These are phyloP conservation scores for Dendrocincla fuliginosa DNA, from an alignment of 2,797 vertebrate species.

Conservation along the genomic window DNA sequence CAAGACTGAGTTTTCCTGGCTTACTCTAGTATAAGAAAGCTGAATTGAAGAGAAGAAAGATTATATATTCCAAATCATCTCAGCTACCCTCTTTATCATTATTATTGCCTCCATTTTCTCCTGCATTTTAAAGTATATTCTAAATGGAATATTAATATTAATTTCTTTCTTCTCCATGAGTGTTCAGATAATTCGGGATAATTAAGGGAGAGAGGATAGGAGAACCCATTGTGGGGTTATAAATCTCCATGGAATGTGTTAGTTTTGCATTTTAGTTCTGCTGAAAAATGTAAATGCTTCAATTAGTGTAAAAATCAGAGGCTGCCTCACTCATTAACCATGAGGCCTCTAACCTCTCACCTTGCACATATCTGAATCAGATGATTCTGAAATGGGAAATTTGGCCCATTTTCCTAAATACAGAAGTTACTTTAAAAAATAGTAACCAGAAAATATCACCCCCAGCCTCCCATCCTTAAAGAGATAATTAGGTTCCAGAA, in stretches of 20 bases:
- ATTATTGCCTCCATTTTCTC: conserved; percentile 36
- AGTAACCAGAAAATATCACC: not conserved
- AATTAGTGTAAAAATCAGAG: conserved; percentile 47
- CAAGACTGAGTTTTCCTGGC: not conserved
- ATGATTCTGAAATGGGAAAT: not conserved
- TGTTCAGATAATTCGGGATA: conserved; percentile 44
- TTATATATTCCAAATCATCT: conserved; percentile 51
- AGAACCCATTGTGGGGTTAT: not conserved
- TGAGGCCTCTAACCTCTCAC: conserved; percentile 20
- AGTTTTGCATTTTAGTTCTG: conserved; percentile 47
- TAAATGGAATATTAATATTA: conserved; percentile 72
- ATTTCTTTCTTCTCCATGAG: conserved; percentile 50
- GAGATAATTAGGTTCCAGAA: not conserved
- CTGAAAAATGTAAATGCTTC: conserved; percentile 49
- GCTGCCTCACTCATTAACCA: conserved; percentile 32
- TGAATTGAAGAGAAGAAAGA: conserved; percentile 8
- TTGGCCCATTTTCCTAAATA: not conserved
- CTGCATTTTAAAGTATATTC: conserved; percentile 46
- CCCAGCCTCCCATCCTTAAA: not conserved
- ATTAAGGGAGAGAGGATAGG: conserved; percentile 27
- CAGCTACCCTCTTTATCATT: conserved; percentile 57
- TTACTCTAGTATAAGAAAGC: not conserved
- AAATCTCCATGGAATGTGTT: conserved; percentile 37
- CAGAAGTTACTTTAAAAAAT: not conserved
- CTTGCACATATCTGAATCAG: not conserved